Evolutionary conservation across 2,113 vertebrate genomes (phyloP).

Genomic region (Rattus rattus): DNA sequence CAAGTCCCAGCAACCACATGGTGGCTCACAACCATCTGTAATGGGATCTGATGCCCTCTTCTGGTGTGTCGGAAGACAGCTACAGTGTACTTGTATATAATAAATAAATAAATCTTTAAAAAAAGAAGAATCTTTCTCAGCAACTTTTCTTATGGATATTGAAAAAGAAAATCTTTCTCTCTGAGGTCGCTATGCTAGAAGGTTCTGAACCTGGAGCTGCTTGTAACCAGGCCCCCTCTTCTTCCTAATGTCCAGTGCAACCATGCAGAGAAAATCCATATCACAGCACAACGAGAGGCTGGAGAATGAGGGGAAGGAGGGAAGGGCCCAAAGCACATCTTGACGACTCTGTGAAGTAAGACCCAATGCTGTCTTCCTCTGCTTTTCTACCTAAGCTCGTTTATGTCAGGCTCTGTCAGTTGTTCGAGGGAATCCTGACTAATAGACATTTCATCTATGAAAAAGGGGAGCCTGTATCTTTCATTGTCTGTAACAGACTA

Average conservation of each 20-base stretch:
- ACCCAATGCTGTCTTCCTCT: background rate
- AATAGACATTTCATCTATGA: background rate
- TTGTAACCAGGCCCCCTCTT: background rate
- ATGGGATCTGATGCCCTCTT: too few species aligned
- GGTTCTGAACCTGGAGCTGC: background rate
- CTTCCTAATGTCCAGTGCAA: background rate
- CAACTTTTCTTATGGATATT: background rate
- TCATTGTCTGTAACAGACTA: background rate
- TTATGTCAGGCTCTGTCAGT: slow-evolving; percentile 28
- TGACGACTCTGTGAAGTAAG: background rate
- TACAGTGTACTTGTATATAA: too few species aligned
- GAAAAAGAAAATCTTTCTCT: slow-evolving; percentile 25
- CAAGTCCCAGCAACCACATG: too few species aligned
- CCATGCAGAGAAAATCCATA: background rate
- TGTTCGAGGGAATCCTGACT: slow-evolving; percentile 6
- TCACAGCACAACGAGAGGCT: background rate
- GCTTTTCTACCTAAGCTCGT: background rate
- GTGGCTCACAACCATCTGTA: too few species aligned
- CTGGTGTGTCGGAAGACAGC: too few species aligned
- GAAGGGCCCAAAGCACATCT: background rate
- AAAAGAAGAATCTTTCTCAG: too few species aligned
- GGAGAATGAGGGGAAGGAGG: background rate
- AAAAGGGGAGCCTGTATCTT: background rate
- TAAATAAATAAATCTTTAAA: too few species aligned
- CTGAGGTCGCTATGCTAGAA: background rate